Evolutionary conservation across 2,797 vertebrate genomes (phyloP).

Genomic region (Florisuga fusca): DNA sequence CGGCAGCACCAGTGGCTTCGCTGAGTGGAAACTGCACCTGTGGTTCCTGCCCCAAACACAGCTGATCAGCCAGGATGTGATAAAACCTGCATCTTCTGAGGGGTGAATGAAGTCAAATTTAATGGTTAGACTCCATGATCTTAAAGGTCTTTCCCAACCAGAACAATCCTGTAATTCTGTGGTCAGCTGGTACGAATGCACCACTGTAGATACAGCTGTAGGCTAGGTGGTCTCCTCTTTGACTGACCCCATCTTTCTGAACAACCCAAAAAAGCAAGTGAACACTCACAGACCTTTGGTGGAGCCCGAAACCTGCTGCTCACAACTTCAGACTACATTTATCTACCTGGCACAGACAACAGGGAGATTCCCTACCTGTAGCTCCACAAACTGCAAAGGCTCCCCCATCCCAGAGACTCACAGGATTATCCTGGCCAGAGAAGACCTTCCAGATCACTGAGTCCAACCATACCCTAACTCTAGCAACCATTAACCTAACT

Average conservation of each 20-base stretch:
- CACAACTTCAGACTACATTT: neutral
- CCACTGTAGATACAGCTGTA: fast-evolving
- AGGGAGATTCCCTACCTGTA: neutral
- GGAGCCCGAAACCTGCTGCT: neutral
- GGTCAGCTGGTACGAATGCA: neutral
- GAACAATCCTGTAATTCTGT: too few species aligned
- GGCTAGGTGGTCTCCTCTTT: neutral
- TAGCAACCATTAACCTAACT: too few species aligned
- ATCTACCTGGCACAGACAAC: fast-evolving
- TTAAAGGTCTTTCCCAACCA: too few species aligned
- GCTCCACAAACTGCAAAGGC: fast-evolving
- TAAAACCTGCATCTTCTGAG: neutral
- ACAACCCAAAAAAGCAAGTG: fast-evolving
- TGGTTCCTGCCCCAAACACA: neutral
- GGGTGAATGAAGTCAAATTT: neutral
- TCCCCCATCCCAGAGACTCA: neutral
- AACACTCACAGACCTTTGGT: neutral
- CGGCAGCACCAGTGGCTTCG: neutral
- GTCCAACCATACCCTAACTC: too few species aligned
- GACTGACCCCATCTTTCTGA: neutral
- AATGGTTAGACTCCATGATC: too few species aligned
- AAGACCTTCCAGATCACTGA: too few species aligned
- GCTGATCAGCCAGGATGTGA: neutral
- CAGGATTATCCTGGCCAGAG: too few species aligned
- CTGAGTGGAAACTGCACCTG: fast-evolving